Conservation (phyloP, 64 coral and sea anemone genomes). For the Hydrozoanthus tunicans region DNA sequence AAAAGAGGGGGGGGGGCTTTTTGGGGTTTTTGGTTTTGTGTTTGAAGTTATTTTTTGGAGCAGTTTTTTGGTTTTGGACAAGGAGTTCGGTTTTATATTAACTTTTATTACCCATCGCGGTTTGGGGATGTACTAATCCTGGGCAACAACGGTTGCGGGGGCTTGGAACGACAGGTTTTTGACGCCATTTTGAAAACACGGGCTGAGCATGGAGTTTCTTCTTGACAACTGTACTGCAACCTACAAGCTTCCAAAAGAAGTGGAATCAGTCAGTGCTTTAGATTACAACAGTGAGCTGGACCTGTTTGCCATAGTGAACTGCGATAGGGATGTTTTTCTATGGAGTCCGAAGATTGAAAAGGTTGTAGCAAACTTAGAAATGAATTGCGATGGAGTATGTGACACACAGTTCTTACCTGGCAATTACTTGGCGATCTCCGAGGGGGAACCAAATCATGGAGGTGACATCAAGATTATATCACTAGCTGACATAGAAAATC, state of each 20-base stretch:
- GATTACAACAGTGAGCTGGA: constrained; percentile 66
- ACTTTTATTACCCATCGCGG: too few species aligned
- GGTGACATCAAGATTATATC: constrained; percentile 17
- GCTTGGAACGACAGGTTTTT: too few species aligned
- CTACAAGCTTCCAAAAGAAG: constrained; percentile 26
- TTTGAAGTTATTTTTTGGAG: too few species aligned
- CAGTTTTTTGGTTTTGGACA: too few species aligned
- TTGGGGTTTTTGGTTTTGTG: too few species aligned
- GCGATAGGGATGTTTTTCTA: background rate
- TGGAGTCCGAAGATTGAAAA: constrained; percentile 42
- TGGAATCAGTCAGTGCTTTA: background rate
- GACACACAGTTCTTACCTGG: constrained; percentile 40
- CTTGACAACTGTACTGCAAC: constrained; percentile 22
- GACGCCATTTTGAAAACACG: too few species aligned
- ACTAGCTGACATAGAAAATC: constrained; percentile 10
- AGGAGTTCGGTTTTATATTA: too few species aligned
- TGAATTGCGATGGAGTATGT: background rate
- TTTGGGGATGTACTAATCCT: too few species aligned
- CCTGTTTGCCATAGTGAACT: constrained; percentile 18
- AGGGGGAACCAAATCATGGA: constrained; percentile 37
- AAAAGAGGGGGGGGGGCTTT: too few species aligned
- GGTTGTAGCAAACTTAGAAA: constrained; percentile 21
- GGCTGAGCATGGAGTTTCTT: constrained; percentile 3
- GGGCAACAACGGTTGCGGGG: too few species aligned
- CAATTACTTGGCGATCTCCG: constrained; percentile 39